phyloP scores from a whole-genome alignment of 2,113 vertebrate species.

The Labrus mixtus region DNA sequence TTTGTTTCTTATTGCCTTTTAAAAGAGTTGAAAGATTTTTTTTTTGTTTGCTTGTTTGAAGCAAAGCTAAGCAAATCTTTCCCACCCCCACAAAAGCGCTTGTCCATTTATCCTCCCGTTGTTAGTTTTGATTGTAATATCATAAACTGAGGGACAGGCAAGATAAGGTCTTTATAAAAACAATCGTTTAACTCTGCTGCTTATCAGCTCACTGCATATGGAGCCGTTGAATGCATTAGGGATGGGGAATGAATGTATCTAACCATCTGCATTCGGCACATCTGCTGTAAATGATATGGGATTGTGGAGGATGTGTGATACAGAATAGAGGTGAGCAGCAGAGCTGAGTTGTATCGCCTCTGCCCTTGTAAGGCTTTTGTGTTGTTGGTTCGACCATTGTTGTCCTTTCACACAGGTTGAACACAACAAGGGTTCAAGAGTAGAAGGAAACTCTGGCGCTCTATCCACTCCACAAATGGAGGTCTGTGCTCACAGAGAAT shows the following conservation, averaged over 20 bases:
- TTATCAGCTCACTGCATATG: conserved; percentile 49
- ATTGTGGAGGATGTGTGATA: neutral
- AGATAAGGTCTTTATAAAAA: conserved; percentile 39
- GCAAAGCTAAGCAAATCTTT: conserved; percentile 27
- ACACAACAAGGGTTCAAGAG: too few relatives aligned
- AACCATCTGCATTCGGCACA: conserved; percentile 29
- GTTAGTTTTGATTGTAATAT: conserved; percentile 28
- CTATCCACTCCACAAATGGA: too few relatives aligned
- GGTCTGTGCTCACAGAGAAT: too few relatives aligned
- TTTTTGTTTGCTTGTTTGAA: conserved; percentile 20
- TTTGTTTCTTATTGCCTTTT: conserved; percentile 20
- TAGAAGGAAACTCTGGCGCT: too few relatives aligned
- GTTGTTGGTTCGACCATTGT: neutral
- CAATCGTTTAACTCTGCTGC: conserved; percentile 21
- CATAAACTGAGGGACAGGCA: conserved; percentile 23
- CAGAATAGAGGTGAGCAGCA: neutral
- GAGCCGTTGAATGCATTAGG: conserved; percentile 12
- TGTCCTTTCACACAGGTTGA: too few relatives aligned
- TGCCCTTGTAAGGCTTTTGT: neutral
- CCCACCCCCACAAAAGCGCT: neutral
- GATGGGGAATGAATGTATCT: neutral
- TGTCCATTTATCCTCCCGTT: conserved; percentile 32
- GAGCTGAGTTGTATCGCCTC: neutral
- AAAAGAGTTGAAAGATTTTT: conserved; percentile 17
- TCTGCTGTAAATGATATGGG: conserved; percentile 18